Evolutionary conservation across 2,113 vertebrate species (phyloP).

Genomic region (Pongo pygmaeus): DNA sequence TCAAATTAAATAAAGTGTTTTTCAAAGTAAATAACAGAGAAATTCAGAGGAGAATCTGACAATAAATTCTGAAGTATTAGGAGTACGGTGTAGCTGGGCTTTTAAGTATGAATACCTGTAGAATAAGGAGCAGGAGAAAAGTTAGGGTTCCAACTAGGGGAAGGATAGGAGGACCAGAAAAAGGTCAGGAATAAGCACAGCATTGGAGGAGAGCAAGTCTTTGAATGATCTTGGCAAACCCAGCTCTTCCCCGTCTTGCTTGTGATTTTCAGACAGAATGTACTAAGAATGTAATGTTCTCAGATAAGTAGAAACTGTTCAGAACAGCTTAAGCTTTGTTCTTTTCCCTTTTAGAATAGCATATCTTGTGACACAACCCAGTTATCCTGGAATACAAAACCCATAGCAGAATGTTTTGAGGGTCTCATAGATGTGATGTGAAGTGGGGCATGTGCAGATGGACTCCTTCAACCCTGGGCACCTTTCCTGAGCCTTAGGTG

Average conservation of each 20-base stretch:
- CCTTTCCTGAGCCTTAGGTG: background rate
- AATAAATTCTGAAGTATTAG: background rate
- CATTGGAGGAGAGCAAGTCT: background rate
- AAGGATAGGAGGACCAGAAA: background rate
- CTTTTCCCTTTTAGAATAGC: background rate
- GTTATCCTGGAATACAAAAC: background rate
- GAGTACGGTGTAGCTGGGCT: background rate
- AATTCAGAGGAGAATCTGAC: background rate
- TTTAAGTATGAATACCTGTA: background rate
- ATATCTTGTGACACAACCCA: background rate
- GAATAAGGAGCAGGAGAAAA: background rate
- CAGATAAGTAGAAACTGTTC: background rate
- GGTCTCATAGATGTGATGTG: background rate
- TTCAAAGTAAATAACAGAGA: background rate
- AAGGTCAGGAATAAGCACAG: background rate
- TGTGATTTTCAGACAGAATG: background rate
- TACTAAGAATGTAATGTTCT: background rate
- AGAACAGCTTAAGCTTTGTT: background rate
- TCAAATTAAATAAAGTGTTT: background rate
- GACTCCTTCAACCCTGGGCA: background rate
- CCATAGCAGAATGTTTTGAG: too few relatives aligned
- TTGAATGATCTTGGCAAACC: too few relatives aligned
- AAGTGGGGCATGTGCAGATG: background rate
- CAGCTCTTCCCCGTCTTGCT: background rate
- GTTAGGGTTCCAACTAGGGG: rapidly evolving